A percentile compares a stretch with the other conserved stretches of the same genome.
These are phyloP conservation scores for Eulemur albifrons DNA, from an alignment of 2,797 vertebrate genomes.

Conservation along the genomic window DNA sequence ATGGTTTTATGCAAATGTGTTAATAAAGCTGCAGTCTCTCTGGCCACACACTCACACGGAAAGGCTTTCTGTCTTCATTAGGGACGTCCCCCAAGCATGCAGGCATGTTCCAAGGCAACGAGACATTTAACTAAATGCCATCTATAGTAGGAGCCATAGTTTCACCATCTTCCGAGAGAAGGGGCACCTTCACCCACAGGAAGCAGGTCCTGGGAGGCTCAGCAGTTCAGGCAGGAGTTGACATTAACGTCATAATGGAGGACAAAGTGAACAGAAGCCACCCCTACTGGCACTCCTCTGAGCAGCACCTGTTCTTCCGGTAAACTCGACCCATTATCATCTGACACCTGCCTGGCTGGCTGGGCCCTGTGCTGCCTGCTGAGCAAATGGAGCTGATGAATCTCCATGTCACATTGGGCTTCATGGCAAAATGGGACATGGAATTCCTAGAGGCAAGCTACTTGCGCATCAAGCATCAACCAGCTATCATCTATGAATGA, in stretches of 20 bases:
- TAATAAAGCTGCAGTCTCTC: neutral
- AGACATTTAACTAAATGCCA: neutral
- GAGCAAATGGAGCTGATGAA: neutral
- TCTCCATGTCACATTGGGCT: neutral
- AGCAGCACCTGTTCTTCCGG: slow-evolving; percentile 16
- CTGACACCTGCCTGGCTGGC: slow-evolving; percentile 47
- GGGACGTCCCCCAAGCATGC: neutral
- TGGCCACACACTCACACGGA: neutral
- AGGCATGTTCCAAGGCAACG: neutral
- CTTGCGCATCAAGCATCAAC: neutral
- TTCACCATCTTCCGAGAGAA: neutral
- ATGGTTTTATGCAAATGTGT: neutral
- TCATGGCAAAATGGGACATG: neutral
- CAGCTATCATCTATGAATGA: neutral
- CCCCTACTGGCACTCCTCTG: neutral
- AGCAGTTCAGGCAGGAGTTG: neutral
- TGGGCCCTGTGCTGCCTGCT: neutral
- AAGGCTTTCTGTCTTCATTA: slow-evolving; percentile 23
- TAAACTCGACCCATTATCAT: rapidly evolving
- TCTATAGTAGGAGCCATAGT: neutral
- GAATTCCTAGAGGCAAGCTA: neutral
- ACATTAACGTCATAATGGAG: neutral
- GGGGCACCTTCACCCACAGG: neutral
- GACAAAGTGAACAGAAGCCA: neutral
- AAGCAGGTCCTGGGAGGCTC: neutral